These are phyloP conservation scores for Hyles euphorbiae DNA, from an alignment of 1,140 invertebrate genomes.

Conservation along the genomic window DNA sequence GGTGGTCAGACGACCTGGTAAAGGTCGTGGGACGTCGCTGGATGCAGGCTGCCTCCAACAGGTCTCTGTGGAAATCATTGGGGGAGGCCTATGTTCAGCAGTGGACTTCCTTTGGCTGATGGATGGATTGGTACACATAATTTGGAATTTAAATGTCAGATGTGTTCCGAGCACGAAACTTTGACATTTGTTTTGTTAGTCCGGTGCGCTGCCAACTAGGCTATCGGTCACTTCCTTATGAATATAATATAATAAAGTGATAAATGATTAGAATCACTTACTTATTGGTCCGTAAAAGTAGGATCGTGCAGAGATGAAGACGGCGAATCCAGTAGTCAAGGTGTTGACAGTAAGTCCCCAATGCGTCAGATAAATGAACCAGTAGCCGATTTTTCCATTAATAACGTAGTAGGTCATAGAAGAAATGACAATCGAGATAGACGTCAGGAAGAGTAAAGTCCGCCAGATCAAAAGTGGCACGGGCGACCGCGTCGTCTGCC, in stretches of 20 bases:
- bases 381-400: slow-evolving; percentile 36
- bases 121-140: too few relatives aligned
- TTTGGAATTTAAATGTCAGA: too few relatives aligned
- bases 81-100: too few relatives aligned
- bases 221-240: too few relatives aligned
- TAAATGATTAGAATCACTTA: slow-evolving; percentile 33
- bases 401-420: slow-evolving; percentile 45
- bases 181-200: too few relatives aligned
- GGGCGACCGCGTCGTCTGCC: slow-evolving; percentile 51
- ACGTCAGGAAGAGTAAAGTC: slow-evolving; percentile 43
- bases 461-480: slow-evolving; percentile 54
- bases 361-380: slow-evolving; percentile 65
- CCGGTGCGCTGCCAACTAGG: too few relatives aligned
- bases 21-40: too few relatives aligned
- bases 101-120: too few relatives aligned
- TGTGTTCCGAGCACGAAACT: too few relatives aligned
- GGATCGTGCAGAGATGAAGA: slow-evolving; percentile 44
- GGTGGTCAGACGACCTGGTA: too few relatives aligned
- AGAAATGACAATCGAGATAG: slow-evolving; percentile 46
- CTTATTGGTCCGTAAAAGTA: slow-evolving; percentile 57
- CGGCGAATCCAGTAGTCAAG: slow-evolving; percentile 46
- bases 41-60: too few relatives aligned
- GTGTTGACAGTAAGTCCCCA: slow-evolving; percentile 52
- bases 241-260: background rate
- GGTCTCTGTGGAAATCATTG: too few relatives aligned